These are phyloP conservation scores for Gasterosteus aculeatus DNA, from an alignment of 2,113 vertebrate species.

Conservation along the genomic window DNA sequence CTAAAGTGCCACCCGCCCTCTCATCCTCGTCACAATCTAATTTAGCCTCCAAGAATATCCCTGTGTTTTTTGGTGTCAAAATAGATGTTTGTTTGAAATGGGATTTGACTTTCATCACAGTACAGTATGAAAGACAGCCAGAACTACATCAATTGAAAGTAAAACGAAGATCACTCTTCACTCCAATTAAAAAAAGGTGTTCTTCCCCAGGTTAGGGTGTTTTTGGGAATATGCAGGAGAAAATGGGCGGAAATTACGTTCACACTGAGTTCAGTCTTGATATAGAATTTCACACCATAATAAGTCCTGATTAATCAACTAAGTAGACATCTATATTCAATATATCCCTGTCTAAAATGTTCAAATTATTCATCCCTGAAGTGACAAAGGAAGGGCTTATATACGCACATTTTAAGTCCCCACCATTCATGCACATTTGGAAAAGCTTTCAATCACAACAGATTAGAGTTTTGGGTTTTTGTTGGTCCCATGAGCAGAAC, in stretches of 20 bases:
- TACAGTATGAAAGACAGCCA: slow-evolving; percentile 22
- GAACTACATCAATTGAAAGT: slow-evolving; percentile 1
- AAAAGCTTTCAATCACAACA: slow-evolving; percentile 31
- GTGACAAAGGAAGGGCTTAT: slow-evolving; percentile 10
- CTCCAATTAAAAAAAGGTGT: neutral
- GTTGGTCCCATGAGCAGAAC: slow-evolving; percentile 36
- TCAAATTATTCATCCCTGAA: slow-evolving; percentile 4
- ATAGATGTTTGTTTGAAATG: slow-evolving; percentile 38
- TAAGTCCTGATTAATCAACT: slow-evolving; percentile 22
- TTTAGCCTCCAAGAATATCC: slow-evolving; percentile 40
- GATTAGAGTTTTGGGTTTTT: slow-evolving; percentile 45
- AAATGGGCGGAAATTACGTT: slow-evolving; percentile 17
- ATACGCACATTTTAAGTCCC: slow-evolving; percentile 9
- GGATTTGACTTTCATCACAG: slow-evolving; percentile 45
- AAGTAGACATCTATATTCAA: neutral
- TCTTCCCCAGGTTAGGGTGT: too few relatives aligned
- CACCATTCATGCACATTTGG: slow-evolving; percentile 16
- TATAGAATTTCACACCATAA: slow-evolving; percentile 12
- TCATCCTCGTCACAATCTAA: slow-evolving; percentile 40
- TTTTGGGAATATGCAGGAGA: slow-evolving; percentile 8
- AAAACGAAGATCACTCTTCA: slow-evolving; percentile 11
- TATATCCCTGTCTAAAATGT: slow-evolving; percentile 12
- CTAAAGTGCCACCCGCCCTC: slow-evolving; percentile 26
- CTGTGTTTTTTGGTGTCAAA: slow-evolving; percentile 38
- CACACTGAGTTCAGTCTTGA: slow-evolving; percentile 8